Evolutionary conservation across 1,140 invertebrate genomes (phyloP).

Genomic region (Bombus confusus): DNA sequence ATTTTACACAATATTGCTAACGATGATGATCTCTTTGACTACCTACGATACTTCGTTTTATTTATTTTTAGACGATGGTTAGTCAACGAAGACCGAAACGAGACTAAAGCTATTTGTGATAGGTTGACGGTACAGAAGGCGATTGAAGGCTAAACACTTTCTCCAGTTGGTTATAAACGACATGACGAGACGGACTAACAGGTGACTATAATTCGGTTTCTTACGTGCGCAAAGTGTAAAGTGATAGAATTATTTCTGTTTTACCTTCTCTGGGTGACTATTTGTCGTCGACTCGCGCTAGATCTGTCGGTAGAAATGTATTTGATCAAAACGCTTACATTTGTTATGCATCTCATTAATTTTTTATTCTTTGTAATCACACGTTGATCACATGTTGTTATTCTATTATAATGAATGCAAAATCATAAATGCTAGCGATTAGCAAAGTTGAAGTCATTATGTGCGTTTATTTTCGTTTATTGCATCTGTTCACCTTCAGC

Average conservation of each 20-base stretch:
- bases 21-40: no score
- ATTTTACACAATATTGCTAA: not conserved
- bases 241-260: not conserved
- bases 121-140: slow-evolving; percentile 44
- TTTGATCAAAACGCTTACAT: not conserved
- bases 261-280: not conserved
- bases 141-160: slow-evolving; percentile 69
- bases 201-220: no score
- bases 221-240: not conserved
- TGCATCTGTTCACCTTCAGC: no score
- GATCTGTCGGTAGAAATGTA: not conserved
- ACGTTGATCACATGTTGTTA: not conserved
- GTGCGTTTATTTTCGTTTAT: no score
- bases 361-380: not conserved
- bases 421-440: no score
- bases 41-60: not conserved
- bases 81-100: slow-evolving; percentile 26
- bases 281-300: no score
- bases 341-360: not conserved
- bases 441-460: no score
- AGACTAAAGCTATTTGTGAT: slow-evolving; percentile 48
- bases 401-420: no score
- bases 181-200: not conserved
- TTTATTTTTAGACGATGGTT: slow-evolving; percentile 4
- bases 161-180: slow-evolving; percentile 40